Conservation (phyloP, 2,888 invertebrate genomes). For the Cremastobaeus sp. region DNA sequence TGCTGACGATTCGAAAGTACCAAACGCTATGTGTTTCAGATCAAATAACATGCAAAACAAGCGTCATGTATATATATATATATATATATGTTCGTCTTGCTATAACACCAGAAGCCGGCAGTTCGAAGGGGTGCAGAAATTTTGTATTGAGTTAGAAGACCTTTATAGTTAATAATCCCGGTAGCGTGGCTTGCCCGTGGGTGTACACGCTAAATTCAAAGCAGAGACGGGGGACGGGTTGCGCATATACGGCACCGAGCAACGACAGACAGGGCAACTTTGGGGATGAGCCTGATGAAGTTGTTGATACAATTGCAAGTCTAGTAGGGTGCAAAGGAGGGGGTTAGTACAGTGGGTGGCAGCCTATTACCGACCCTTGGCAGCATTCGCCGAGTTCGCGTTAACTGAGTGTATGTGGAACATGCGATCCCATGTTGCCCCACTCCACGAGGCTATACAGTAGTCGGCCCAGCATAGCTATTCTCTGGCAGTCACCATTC, state of each 20-base stretch:
- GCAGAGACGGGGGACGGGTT: conserved; percentile 27
- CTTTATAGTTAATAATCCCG: conserved; percentile 55
- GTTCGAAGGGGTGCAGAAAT: conserved; percentile 27
- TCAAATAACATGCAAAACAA: too few species aligned
- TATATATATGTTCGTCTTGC: too few species aligned
- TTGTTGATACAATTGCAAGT: conserved; percentile 76
- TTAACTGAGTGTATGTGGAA: conserved; percentile 75
- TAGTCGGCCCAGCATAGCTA: conserved; percentile 47
- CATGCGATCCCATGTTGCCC: conserved; percentile 75
- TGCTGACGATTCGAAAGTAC: too few species aligned
- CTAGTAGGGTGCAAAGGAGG: conserved; percentile 60
- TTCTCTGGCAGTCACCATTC: conserved; percentile 51
- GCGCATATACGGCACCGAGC: conserved; percentile 22
- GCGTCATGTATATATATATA: too few species aligned
- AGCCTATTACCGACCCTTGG: conserved; percentile 69
- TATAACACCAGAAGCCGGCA: too few species aligned
- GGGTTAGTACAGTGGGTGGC: conserved; percentile 50
- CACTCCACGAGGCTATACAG: conserved; percentile 65
- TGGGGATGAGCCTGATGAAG: conserved; percentile 74
- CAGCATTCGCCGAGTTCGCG: conserved; percentile 66
- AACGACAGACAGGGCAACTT: conserved; percentile 52
- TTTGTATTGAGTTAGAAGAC: conserved; percentile 50
- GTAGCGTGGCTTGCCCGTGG: conserved; percentile 40
- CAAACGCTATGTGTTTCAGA: too few species aligned
- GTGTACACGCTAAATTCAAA: conserved; percentile 36